phyloP scores from a whole-genome alignment of 2,113 vertebrate genomes.

The Gopherus evgoodei region DNA sequence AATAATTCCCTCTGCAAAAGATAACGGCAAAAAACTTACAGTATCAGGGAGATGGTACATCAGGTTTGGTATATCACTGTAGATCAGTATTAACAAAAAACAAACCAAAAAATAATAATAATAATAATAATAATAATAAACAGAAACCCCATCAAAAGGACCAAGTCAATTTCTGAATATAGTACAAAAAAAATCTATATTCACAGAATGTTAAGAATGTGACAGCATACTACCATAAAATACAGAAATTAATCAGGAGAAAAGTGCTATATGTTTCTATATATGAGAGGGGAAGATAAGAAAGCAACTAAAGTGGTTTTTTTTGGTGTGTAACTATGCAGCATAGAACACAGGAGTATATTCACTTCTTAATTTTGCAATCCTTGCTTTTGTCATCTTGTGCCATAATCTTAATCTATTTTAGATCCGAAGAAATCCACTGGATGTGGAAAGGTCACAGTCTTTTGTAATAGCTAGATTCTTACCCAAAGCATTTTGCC shows the following conservation, averaged over 20 bases:
- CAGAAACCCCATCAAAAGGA: neutral
- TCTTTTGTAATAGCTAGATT: neutral
- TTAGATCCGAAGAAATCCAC: neutral
- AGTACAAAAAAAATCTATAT: neutral
- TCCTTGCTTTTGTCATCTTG: neutral
- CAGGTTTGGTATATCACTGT: neutral
- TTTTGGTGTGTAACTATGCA: neutral
- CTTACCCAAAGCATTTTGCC: neutral
- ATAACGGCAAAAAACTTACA: slow-evolving; percentile 8
- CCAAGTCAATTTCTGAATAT: neutral
- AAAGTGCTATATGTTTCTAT: neutral
- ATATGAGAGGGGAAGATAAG: neutral
- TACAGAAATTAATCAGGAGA: neutral
- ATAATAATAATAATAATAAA: too few relatives aligned
- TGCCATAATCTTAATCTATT: neutral
- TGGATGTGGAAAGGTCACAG: neutral
- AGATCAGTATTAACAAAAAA: neutral
- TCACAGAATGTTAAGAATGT: neutral
- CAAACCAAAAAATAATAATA: too few relatives aligned
- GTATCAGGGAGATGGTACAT: neutral
- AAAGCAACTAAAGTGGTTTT: neutral
- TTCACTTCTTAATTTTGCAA: neutral
- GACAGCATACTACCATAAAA: neutral
- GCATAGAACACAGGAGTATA: neutral
- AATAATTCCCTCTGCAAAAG: slow-evolving; percentile 42